Conservation (phyloP, 2,797 vertebrate species). For the Geotria australis region DNA sequence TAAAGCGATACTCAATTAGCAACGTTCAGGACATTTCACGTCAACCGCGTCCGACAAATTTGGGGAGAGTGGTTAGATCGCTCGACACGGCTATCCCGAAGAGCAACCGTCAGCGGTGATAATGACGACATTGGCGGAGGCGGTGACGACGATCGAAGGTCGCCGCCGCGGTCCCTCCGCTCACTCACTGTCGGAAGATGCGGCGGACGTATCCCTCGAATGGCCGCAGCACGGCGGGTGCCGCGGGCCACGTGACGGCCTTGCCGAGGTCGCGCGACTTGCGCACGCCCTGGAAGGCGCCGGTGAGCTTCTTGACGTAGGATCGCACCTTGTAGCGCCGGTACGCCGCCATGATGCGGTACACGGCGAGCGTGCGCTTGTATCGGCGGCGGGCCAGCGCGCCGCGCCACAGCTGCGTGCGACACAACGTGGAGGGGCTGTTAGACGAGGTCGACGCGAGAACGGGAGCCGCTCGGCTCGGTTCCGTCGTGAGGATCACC, state of each 20-base stretch:
- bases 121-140: no score
- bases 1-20: no score
- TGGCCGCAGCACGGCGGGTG: conserved; percentile 46
- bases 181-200: background rate
- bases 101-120: no score
- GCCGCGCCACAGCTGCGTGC: conserved; percentile 54
- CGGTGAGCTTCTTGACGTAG: conserved; percentile 40
- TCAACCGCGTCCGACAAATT: no score
- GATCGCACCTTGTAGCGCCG: conserved; percentile 62
- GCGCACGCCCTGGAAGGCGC: conserved; percentile 31
- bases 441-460: no score
- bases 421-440: background rate
- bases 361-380: conserved; percentile 38
- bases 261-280: conserved; percentile 42
- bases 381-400: conserved; percentile 53
- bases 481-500: no score
- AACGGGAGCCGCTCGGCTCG: no score
- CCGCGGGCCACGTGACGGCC: conserved; percentile 48
- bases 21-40: no score
- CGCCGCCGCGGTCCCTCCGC: no score
- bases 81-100: no score
- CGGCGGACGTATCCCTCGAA: conserved; percentile 32
- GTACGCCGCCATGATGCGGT: conserved; percentile 38
- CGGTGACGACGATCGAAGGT: no score
- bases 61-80: no score